These are phyloP conservation scores for Trinorchestia longiramus DNA, from an alignment of 1,140 invertebrate species.

Conservation along the genomic window DNA sequence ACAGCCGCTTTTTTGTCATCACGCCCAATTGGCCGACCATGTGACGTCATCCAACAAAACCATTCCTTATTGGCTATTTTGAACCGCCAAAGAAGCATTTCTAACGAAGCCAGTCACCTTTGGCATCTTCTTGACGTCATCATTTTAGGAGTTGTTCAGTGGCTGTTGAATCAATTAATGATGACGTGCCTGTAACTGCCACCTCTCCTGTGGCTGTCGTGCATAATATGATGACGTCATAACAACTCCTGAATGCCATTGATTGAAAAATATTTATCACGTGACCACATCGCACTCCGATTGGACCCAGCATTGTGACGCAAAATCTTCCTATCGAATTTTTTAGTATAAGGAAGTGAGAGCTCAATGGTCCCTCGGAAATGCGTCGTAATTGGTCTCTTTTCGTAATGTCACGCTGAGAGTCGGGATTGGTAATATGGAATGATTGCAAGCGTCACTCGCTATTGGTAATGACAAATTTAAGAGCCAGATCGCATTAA, in stretches of 20 bases:
- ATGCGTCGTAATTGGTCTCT: conserved; percentile 42
- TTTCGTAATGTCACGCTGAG: conserved; percentile 41
- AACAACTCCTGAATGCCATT: background rate
- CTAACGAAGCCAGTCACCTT: background rate
- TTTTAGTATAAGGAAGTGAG: conserved; percentile 14
- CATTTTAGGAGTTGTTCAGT: background rate
- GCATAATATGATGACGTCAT: background rate
- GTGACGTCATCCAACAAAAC: background rate
- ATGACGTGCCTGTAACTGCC: background rate
- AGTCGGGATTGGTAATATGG: conserved; percentile 36
- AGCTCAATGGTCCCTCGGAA: conserved; percentile 44
- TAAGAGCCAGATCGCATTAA: background rate
- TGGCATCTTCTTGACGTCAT: conserved; percentile 17
- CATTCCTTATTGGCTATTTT: background rate
- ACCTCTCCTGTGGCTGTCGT: background rate
- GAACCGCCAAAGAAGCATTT: background rate
- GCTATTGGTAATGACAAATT: conserved; percentile 42
- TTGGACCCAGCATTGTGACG: background rate
- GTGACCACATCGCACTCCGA: background rate
- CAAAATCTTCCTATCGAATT: background rate
- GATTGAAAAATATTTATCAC: conserved; percentile 1
- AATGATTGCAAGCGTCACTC: conserved; percentile 34
- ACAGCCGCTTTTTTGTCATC: background rate
- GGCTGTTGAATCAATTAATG: background rate
- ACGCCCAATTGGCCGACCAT: background rate